A percentile compares a stretch with the other conserved stretches of the same genome.
Evolutionary conservation across 1,140 invertebrate genomes (phyloP).

Genomic region (Bombyx mori): ASM3026992v2 NC_085132.1:3214501-3215000

Average conservation of each 20-base stretch:
- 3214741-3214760: conserved; percentile 70
- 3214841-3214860: conserved; percentile 89
- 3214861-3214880: conserved; percentile 77
- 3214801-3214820: conserved; percentile 91
- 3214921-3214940: no score
- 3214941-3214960: no score
- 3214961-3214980: no score
- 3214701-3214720: conserved; percentile 81
- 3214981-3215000: no score
- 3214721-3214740: conserved; percentile 84
- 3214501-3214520: conserved; percentile 30
- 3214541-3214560: conserved; percentile 60
- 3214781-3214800: conserved; percentile 95
- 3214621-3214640: conserved; percentile 76
- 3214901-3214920: not conserved
- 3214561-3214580: conserved; percentile 49
- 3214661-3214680: conserved; percentile 92
- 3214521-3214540: conserved; percentile 53
- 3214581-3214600: conserved; percentile 48
- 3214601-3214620: conserved; percentile 57
- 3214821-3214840: conserved; percentile 89
- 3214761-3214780: conserved; percentile 83
- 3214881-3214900: conserved; percentile 34
- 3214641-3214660: conserved; percentile 88
- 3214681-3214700: conserved; percentile 90